These are phyloP conservation scores for Amphipoea oculea DNA, from an alignment of 2,888 invertebrate genomes.

Conservation along the genomic window DNA sequence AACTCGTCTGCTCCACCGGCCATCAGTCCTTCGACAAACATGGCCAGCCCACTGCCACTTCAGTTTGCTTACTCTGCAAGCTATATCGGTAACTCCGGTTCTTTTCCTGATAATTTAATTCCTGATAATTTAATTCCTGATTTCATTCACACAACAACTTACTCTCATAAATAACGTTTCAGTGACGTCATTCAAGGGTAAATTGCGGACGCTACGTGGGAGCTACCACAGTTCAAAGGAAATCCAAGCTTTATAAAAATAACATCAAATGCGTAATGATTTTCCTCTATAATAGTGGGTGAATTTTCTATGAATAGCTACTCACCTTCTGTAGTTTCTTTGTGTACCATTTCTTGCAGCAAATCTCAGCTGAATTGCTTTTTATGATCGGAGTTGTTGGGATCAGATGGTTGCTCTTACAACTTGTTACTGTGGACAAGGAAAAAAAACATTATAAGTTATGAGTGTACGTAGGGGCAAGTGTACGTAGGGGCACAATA, in stretches of 20 bases:
- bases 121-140: no score
- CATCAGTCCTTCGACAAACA: no score
- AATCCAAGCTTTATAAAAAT: not conserved
- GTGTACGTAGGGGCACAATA: not conserved
- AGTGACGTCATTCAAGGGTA: not conserved
- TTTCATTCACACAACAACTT: no score
- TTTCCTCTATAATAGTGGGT: not conserved
- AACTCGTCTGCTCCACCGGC: no score
- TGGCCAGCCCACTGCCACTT: no score
- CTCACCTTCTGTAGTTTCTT: conserved; percentile 78
- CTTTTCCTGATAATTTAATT: no score
- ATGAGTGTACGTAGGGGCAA: not conserved
- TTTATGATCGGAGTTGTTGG: conserved; percentile 78
- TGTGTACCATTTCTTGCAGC: conserved; percentile 79
- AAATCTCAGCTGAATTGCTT: conserved; percentile 77
- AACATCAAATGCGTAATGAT: not conserved
- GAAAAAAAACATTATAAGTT: not conserved
- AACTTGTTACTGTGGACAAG: conserved; percentile 81
- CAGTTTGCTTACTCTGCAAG: no score
- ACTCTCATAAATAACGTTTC: not conserved
- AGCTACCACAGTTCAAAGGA: not conserved
- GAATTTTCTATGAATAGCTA: not conserved
- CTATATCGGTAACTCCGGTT: no score
- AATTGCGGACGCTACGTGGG: not conserved
- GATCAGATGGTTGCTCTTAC: conserved; percentile 77